These are phyloP conservation scores for Stenopsyche tienmushanensis DNA, from an alignment of 1,140 invertebrate genomes.

Conservation along the genomic window DNA sequence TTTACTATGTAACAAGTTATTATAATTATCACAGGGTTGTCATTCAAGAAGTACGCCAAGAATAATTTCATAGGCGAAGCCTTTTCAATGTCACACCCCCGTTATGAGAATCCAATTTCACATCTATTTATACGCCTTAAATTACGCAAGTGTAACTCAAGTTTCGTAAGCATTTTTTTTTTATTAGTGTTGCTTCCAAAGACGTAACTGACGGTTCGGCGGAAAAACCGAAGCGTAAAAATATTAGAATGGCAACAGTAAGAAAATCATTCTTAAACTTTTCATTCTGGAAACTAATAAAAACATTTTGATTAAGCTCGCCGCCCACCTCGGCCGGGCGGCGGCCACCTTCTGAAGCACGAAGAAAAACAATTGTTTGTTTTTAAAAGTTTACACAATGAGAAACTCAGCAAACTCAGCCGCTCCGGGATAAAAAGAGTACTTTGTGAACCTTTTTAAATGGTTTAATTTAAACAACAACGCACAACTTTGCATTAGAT, in stretches of 20 bases:
- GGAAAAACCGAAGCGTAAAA: neutral
- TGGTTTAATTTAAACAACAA: constrained; percentile 20
- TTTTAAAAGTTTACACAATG: constrained; percentile 33
- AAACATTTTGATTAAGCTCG: constrained; percentile 19
- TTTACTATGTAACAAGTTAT: too few relatives aligned
- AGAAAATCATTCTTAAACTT: constrained; percentile 9
- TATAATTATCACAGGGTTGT: too few relatives aligned
- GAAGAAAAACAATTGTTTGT: constrained; percentile 29
- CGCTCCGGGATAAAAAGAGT: constrained; percentile 1
- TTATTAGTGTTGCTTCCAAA: too few relatives aligned
- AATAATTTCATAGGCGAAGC: too few relatives aligned
- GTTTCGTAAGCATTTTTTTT: too few relatives aligned
- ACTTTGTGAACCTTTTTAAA: constrained; percentile 19
- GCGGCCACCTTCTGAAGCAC: neutral
- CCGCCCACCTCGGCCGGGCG: neutral
- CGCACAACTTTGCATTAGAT: constrained; percentile 9
- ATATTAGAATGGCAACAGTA: neutral
- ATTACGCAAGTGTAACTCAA: too few relatives aligned
- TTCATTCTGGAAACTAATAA: constrained; percentile 12
- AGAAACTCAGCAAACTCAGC: constrained; percentile 18
- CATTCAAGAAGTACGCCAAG: too few relatives aligned
- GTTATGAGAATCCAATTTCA: too few relatives aligned
- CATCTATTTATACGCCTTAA: too few relatives aligned
- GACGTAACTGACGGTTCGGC: too few relatives aligned
- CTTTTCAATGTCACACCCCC: too few relatives aligned